phyloP scores from a whole-genome alignment of 2,888 invertebrate genomes.

The Drosophila melanocephala region DNA sequence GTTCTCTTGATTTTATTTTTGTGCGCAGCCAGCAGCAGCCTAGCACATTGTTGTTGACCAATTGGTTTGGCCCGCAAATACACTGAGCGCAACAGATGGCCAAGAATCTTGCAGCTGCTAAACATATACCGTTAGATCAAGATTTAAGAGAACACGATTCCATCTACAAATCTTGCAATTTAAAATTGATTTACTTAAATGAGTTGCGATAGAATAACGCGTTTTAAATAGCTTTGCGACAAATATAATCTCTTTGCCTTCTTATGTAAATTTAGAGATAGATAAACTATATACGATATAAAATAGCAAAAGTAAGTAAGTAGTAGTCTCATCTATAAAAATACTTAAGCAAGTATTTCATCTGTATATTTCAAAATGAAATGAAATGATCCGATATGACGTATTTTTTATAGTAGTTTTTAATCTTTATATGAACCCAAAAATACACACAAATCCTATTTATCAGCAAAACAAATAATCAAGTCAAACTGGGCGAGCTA shows the following conservation, averaged over 20 bases:
- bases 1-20: neutral
- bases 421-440: constrained; percentile 7
- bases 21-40: neutral
- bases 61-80: neutral
- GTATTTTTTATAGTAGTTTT: neutral
- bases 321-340: neutral
- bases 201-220: neutral
- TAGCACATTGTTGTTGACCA: constrained; percentile 4
- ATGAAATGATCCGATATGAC: neutral
- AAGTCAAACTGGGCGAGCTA: constrained; percentile 23
- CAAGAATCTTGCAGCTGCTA: neutral
- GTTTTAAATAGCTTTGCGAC: neutral
- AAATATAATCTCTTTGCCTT: neutral
- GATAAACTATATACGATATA: neutral
- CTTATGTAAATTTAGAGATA: neutral
- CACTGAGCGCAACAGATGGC: neutral
- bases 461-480: constrained; percentile 25
- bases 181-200: neutral
- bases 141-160: neutral
- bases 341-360: neutral
- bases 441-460: constrained; percentile 1
- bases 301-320: constrained; percentile 10
- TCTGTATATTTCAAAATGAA: constrained; percentile 8
- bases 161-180: neutral
- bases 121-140: neutral